Evolutionary conservation across 1,140 invertebrate genomes (phyloP), one percentile per base, ranked within the genome.

Genomic region (Tetranychus urticae): DNA sequence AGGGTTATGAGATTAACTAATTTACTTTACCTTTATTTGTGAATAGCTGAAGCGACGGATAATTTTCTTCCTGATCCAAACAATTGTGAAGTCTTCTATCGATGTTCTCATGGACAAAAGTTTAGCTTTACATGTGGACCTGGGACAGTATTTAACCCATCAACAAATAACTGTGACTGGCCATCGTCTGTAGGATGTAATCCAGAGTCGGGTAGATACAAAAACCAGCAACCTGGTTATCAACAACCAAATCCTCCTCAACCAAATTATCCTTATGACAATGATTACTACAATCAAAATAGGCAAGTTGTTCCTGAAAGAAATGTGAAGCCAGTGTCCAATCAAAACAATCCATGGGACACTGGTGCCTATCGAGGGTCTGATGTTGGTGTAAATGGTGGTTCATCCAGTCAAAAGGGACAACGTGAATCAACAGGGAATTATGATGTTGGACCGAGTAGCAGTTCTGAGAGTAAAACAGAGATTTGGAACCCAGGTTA

Each of bases 101-200:
- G 61, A 5, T 61, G 61, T 36, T 13, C 35, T 23, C 8, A 61
- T 57, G 61, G 61, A 6, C 10, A 23, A 36, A 5, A 56, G 33
- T 56, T 36, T 45, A 13, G 13, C 5, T 61, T 61, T 33, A 35
- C 35, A 12, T 61, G 61, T 57, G 56, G 54, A 13, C 61, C 61
- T 42, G 61, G 61, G 14, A 61, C 61, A 42, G 34, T 35, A 7
- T 61, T 47, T 33, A 61, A 61, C 37, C 55, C 55, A 10, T 31
- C 23, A 46, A 61, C 46, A n/a, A 57, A 37, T 12, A 57, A 35
- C 23, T 61, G 61, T 33, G 61, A 61, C 37, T 61, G 61, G 61
- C 61, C 61, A 7, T 36, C 33, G 14, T 14, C 33, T 46, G 39
- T 39, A 10, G 31, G 55, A 37, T 61, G 58, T 39, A 33, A 23